Percentiles rank a stretch among this genome's conserved stretches.
phyloP scores from a whole-genome alignment of 1,140 invertebrate genomes.

The Caenorhabditis tropicalis region DNA sequence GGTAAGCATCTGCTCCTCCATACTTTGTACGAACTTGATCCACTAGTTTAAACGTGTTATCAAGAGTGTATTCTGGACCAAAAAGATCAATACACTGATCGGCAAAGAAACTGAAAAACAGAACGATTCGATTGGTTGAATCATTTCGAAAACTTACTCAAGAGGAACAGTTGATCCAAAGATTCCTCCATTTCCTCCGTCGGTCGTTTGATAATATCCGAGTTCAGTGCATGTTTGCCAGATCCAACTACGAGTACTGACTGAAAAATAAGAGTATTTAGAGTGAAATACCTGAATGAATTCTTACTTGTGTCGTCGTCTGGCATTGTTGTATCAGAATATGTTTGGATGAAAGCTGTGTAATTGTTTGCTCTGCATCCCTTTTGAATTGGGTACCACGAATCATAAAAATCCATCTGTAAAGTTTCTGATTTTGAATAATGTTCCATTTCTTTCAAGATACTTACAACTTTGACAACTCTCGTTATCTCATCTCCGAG shows the following conservation, averaged over 20 bases:
- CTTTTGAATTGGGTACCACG: not conserved
- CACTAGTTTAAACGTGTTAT: slow-evolving; percentile 78
- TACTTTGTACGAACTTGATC: slow-evolving; percentile 75
- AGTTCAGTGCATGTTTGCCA: slow-evolving; percentile 95
- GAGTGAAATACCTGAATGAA: not conserved
- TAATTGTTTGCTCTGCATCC: slow-evolving; percentile 37
- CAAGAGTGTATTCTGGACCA: slow-evolving; percentile 76
- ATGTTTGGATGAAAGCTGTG: not conserved
- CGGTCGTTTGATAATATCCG: slow-evolving; percentile 89
- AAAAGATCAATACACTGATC: slow-evolving; percentile 85
- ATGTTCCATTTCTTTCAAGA: not conserved
- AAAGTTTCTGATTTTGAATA: not conserved
- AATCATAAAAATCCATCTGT: slow-evolving; percentile 5
- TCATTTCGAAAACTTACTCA: slow-evolving; percentile 20
- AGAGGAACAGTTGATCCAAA: slow-evolving; percentile 55
- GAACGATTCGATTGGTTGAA: too few species aligned
- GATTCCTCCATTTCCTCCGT: slow-evolving; percentile 64
- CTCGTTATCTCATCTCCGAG: slow-evolving; percentile 6
- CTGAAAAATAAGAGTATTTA: not conserved
- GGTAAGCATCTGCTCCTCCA: slow-evolving; percentile 78
- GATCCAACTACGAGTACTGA: slow-evolving; percentile 79
- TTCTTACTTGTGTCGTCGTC: slow-evolving; percentile 27
- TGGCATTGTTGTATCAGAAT: slow-evolving; percentile 16
- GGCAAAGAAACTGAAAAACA: slow-evolving; percentile 78
- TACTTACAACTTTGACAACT: slow-evolving; percentile 27